Evolutionary conservation across 1,140 invertebrate species (phyloP).

Genomic region (Apis cerana): DNA sequence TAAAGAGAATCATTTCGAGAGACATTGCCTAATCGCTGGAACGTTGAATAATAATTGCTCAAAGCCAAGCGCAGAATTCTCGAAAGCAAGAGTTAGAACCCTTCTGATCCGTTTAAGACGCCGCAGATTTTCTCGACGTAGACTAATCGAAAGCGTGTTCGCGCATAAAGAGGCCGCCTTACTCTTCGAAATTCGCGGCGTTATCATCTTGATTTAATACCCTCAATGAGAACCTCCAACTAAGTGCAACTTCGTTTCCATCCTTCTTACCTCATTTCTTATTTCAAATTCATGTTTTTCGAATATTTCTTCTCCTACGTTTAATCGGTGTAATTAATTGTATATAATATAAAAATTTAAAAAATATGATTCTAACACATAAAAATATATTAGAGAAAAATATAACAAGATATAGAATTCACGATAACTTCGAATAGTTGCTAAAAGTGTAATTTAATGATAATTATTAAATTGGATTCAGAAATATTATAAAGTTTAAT

Average conservation of each 20-base stretch:
- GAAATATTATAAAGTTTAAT: too few species aligned
- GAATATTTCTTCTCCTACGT: background rate
- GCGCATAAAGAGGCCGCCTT: constrained; percentile 25
- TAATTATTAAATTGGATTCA: too few species aligned
- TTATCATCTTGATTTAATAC: constrained; percentile 22
- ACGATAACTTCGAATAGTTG: too few species aligned
- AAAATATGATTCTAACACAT: too few species aligned
- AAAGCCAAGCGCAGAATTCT: constrained; percentile 14
- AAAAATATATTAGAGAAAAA: too few species aligned
- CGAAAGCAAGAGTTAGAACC: constrained; percentile 14
- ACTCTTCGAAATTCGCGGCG: constrained; percentile 1
- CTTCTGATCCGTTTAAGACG: constrained; percentile 21
- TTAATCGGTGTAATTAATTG: too few species aligned
- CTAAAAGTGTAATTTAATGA: too few species aligned
- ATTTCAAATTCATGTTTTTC: background rate
- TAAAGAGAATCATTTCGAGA: background rate
- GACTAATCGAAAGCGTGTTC: constrained; percentile 35
- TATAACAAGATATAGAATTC: too few species aligned
- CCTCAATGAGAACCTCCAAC: background rate
- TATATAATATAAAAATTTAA: too few species aligned
- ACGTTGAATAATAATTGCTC: constrained; percentile 13
- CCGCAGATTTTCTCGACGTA: constrained; percentile 22
- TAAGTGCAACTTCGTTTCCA: background rate
- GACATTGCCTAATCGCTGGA: background rate
- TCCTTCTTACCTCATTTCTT: background rate